Evolutionary conservation across 1,140 invertebrate species (phyloP), one percentile per base, ranked within the genome.

Genomic region (Ceratina calcarata): DNA sequence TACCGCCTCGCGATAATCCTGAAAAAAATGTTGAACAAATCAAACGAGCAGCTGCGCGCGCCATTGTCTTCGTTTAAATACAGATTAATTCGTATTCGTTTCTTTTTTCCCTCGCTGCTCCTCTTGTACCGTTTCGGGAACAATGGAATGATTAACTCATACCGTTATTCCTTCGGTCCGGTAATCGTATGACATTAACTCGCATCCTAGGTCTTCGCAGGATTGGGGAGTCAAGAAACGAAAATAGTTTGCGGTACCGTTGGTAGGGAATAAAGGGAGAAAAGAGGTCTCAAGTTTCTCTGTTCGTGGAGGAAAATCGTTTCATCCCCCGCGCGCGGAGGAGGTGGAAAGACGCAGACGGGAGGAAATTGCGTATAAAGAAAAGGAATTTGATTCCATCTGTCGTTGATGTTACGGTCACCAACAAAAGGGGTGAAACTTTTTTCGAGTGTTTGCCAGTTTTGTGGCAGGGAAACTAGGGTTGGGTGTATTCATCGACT

Each of bases 331-430:
- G 15, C 37, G 45, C 27, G 27, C 15, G 6, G 3, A 27, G 13
- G 22, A 15, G 24, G 16, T 16, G 4, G 37, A 18, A 37, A 10
- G 24, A 2, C 1, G 22, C 51, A 22, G 10, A 22, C 24, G 45
- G 57, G 2, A 22, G 45, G 37, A 70, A 70, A 61, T 70, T 70
- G 75, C 45, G 45, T 20, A 53, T 37, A 53, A 61, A 70, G 62
- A 45, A 74, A 74, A 61, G 15, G 66, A 77, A 53, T 77, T 77
- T 61, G 75, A 77, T 69, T 70, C 66, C 75, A 70, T 70, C 57
- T 70, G 66, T 61, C 45, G 66, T 70, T 57, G 75, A 61, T 76
- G 55, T 68, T 51, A 65, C 12, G 13, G 10, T 15, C 49, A 6
- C 60, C 16, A 37, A 22, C n/a, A 76, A 60, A 60, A 55, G 49